Evolutionary conservation across 1,140 invertebrate genomes (phyloP), one percentile per base, ranked within the genome.

Genomic region (Sycophaga agraensis): DNA sequence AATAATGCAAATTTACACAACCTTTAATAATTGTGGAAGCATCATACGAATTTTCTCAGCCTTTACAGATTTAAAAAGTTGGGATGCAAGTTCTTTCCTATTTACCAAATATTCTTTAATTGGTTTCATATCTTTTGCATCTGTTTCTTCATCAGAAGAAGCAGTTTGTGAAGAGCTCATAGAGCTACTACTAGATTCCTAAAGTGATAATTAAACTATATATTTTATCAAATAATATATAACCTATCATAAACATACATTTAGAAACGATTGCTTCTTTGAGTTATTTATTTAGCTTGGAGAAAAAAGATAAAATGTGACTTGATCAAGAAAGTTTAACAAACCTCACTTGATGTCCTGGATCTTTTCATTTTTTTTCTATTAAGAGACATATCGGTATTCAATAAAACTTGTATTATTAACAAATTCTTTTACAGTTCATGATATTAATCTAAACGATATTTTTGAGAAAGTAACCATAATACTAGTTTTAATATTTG

Each of bases 1-100:
- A 50, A 28, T 45, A 37, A 39, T 16, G 2, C 19, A 51, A 3
- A 22, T 35, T 49, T 56, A 6, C 39, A 16, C 34, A 59, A 79
- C 79, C 70, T 77, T 81, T 17, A 80, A 66, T 37, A 66, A 63
- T 63, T 80, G 76, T 11, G 78, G 79, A n/a, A 81, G 46, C 79
- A 81, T 81, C 71, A 79, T 75, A 11, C 75, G 73, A 58, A 81
- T 77, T 63, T 80, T 81, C 17, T 81, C 78, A 37, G 66, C 11
- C 63, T 78, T 81, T 1, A 81, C 78, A 40, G 79, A 79, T 65
- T 75, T 79, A 54, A 81, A 81, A 53, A 81, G 68, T 66, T 81
- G 78, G 7, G 68, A 59, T 39, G 76, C 71, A 22, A 80, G 54
- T 68, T 80, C 74, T 58, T 57, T 72, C 3, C 77, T 70, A 68